Evolutionary conservation across 1,140 invertebrate genomes (phyloP), one percentile per base, ranked within the genome.

Genomic region (Papilio xuthus): DNA sequence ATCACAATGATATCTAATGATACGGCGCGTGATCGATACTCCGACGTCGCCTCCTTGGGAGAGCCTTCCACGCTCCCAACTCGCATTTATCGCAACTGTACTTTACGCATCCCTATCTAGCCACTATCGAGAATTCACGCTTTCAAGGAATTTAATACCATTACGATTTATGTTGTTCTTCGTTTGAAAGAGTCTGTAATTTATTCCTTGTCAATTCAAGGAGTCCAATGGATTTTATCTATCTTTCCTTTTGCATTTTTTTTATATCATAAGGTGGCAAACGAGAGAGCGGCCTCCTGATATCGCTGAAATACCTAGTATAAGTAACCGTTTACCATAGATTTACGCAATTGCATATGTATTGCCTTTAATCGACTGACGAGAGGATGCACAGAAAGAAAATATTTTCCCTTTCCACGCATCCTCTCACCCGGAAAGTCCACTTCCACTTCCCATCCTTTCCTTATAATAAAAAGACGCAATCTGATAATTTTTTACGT

Each of bases 1-100:
- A 91, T 91, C 88, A 93, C 91, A 92, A 92, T 93, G 90, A 91
- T 91, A 90, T 90, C 90, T 92, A 93, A 92, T 91, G 91, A 92
- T 91, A 92, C 90, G 90, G 81, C 86, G 86, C 81, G 81, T 88
- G 87, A 91, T 90, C 87, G 88, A 88, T 89, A 91, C 81, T 76
- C 71, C 86, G 87, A 83, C 90, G 50, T 53, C 87, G 90, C 87
- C 89, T 86, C 86, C 89, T 86, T 86, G 84, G 88, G 88, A 88
- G 86, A 87, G 83, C 85, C 87, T 85, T 86, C 83, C 69, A 78
- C 83, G 41, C 79, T 77, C 70, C 28, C 76, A 50, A 77, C 60
- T 47, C 10, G 20, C 47, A 9, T 37, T 76, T 63, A 76, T 76
- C 32, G 50, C 53, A 76, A 76, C 41, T 76, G 74, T 75, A 53